A percentile compares a stretch with the other conserved stretches of the same genome.
Conservation (phyloP, 2,888 invertebrate species). For the Tenthredo amoena region DNA sequence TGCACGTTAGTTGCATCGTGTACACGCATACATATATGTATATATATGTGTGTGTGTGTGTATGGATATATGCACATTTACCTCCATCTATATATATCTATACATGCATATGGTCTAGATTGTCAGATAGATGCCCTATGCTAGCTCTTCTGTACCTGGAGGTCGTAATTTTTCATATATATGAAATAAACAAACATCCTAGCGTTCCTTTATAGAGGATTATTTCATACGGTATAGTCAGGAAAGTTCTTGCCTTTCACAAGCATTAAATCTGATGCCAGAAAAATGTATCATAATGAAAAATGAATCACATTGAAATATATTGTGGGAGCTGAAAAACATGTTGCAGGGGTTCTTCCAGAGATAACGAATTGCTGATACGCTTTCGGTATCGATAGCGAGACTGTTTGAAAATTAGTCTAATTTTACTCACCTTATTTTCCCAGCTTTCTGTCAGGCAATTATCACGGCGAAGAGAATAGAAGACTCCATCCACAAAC, state of each 20-base stretch:
- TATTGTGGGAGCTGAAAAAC: not conserved
- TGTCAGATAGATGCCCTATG: not conserved
- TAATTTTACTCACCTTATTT: not conserved
- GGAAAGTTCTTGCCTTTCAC: not conserved
- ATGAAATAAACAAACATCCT: not conserved
- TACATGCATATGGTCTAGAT: not conserved
- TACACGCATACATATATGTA: not conserved
- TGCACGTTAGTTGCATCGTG: slow-evolving; percentile 28
- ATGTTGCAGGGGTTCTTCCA: not conserved
- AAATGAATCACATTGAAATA: not conserved
- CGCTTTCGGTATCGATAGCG: not conserved
- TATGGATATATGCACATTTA: not conserved
- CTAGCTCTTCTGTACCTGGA: not conserved
- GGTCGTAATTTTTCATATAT: not conserved
- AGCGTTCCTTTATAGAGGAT: not conserved
- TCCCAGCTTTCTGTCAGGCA: too few species aligned
- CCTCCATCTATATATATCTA: not conserved
- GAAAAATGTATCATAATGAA: not conserved
- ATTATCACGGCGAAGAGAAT: not conserved
- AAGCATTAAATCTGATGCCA: not conserved
- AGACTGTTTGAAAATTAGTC: not conserved
- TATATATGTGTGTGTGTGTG: not conserved
- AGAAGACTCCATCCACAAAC: not conserved
- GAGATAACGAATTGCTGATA: not conserved
- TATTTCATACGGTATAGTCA: not conserved